Evolutionary conservation across 2,888 invertebrate genomes (phyloP).

Genomic region (Eupithecia pulchellata): DNA sequence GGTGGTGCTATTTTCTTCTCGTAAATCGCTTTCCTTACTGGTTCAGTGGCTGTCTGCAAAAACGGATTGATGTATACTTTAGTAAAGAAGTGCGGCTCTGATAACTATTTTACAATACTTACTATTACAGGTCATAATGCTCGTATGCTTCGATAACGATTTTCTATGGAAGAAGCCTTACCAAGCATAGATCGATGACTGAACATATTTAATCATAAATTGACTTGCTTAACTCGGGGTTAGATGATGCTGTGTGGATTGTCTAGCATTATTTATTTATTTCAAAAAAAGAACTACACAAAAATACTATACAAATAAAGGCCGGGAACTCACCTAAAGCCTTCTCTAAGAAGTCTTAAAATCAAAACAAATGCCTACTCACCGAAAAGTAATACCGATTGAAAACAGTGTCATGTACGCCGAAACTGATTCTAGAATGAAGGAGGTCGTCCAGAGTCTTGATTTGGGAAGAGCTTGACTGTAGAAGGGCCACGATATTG

Average conservation of each 20-base stretch:
- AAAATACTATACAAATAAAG: too few relatives aligned
- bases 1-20: constrained; percentile 87
- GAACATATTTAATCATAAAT: too few relatives aligned
- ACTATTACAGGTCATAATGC: too few relatives aligned
- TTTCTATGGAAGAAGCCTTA: too few relatives aligned
- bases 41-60: constrained; percentile 87
- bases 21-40: constrained; percentile 86
- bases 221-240: too few relatives aligned
- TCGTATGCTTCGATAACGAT: too few relatives aligned
- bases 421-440: constrained; percentile 87
- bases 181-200: too few relatives aligned
- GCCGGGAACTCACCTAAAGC: too few relatives aligned
- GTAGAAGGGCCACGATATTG: constrained; percentile 90
- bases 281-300: too few relatives aligned
- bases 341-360: too few relatives aligned
- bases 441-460: constrained; percentile 87
- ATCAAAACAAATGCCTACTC: constrained; percentile 3
- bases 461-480: constrained; percentile 89
- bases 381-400: constrained; percentile 89
- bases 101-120: neutral
- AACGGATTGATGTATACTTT: neutral
- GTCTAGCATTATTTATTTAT: too few relatives aligned
- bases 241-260: too few relatives aligned
- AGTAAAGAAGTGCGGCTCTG: neutral
- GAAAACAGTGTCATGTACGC: constrained; percentile 89